Base-by-base conservation (phyloP, 2,113 vertebrate genomes). In the Pogona vitticeps region DNA sequence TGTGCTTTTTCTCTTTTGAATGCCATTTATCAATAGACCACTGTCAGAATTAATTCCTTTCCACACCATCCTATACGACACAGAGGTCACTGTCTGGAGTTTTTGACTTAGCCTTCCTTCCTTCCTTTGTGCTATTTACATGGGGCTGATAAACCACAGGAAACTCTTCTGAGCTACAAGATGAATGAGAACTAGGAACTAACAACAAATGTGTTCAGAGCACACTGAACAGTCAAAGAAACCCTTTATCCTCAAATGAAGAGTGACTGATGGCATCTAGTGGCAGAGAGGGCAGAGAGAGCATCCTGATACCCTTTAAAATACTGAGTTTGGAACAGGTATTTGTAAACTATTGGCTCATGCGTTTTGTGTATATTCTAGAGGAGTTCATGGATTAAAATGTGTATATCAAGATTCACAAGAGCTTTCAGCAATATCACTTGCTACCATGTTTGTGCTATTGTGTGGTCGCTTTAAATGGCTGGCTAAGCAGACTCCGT, bases 21-120 rank as follows among this genome's bases (percentile, higher is more conserved):
- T 82, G 87, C 86, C 85, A n/a, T 76, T 92, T 61, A 91, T 6
- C 91, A 94, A 85, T 78, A 31, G 89, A 92, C 94, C 83, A 90
- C 88, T 83, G 86, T 52, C 93, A 23, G 3, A 77, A 68, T 79
- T 6, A 0, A 88, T 90, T 78, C 33, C 78, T 65, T 88, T 46
- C 77, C 70, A 28, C 76, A 78, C 80, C 76, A 90, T 80, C 83
- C 42, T 61, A 23, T 63, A 71, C 78, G 71, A 82, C 75, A 90
- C 82, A 10, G 85, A 73, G 85, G 73, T 91, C 82, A 56, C 7
- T 72, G 90, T 92, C 78, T 3, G 0, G 61, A 68, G n/a, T 90
- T 79, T 68, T 33, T 80, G 85, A 86, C 46, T 85, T 92, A 67
- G 81, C 71, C 31, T 81, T 87, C 88, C 83, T 36, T 86, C 89